Percentiles rank a stretch among this genome's conserved stretches.
Evolutionary conservation across 2,797 vertebrate species (phyloP).

Genomic region (Sebastes miniatus): DNA sequence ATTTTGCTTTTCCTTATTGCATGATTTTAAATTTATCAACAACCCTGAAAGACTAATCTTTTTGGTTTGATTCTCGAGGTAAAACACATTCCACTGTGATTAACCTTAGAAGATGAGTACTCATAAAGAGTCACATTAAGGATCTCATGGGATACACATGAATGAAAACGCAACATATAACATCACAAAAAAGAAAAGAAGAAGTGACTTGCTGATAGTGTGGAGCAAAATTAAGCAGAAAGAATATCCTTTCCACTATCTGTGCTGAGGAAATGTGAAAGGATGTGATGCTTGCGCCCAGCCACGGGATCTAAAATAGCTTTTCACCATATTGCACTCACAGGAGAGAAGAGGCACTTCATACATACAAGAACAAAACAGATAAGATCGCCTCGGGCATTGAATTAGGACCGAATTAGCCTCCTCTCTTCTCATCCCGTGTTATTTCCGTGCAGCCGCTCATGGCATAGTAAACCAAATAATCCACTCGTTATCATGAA

Average conservation of each 20-base stretch:
- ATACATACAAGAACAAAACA: conserved; percentile 64
- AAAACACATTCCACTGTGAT: not conserved
- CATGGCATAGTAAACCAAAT: conserved; percentile 72
- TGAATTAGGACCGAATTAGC: conserved; percentile 68
- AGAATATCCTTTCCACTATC: conserved; percentile 16
- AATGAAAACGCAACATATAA: not conserved
- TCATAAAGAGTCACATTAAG: not conserved
- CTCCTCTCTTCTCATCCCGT: conserved; percentile 43
- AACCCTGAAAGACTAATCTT: not conserved
- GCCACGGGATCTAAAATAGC: conserved; percentile 59
- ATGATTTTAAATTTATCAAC: not conserved
- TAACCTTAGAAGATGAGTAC: not conserved
- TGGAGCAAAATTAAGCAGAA: conserved; percentile 18
- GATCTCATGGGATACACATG: not conserved
- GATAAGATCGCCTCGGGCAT: conserved; percentile 57
- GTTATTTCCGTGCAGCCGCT: conserved; percentile 71
- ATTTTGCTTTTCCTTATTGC: not conserved
- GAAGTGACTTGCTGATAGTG: not conserved
- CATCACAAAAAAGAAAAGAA: not conserved
- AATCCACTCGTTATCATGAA: conserved; percentile 70
- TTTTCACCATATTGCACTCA: conserved; percentile 56
- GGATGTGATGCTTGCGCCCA: conserved; percentile 31
- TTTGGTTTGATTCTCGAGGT: not conserved
- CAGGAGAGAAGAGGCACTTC: conserved; percentile 60
- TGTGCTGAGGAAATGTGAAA: conserved; percentile 30